Evolutionary conservation across 1,140 invertebrate genomes (phyloP), one percentile per base, ranked within the genome.

Genomic region (Lepidotrigona ventralis): DNA sequence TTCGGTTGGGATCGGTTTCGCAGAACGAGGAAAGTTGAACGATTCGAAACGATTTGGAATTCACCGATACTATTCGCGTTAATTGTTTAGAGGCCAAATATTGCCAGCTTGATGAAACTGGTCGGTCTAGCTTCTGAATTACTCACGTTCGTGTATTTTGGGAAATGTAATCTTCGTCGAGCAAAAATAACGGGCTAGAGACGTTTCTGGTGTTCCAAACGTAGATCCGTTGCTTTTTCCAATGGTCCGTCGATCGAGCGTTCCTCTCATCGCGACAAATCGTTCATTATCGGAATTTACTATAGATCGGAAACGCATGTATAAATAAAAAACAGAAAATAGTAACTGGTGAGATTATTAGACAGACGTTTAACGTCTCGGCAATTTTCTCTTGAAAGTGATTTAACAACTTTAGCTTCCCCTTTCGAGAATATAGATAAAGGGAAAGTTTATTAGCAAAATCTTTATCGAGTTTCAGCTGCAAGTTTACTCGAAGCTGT

Each of bases 401-500:
- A 60, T 60, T 60, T 60, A 12, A 3, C 21, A 23, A n/a, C n/a
- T 60, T n/a, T 12, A n/a, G 1, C 19, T 21, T 33, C 1, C 19
- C n/a, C 14, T 12, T 33, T 33, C 1, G 6, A 21, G 3, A 75
- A 29, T 60, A 60, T 12, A 19, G 39, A 75, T 46, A 75, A 33
- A 75, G n/a, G 6, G 9, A 26, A 29, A 26, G 29, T 46, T 60
- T 75, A 75, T 75, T 75, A 75, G 23, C 56, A 46, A 60, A 75
- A 75, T n/a, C 21, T 60, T 33, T 19, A 29, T 21, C 56, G 12
- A 63, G 73, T 46, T 46, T 21, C 21, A 63, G 21, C 33, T 39
- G 2, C 15, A 14, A 76, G 73, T 76, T 76, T 46, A 63, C 63
- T 63, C 58, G 23, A 63, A 63, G 33, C 39, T 26, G 33, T 26